Conservation (phyloP, 2,888 invertebrate genomes). For the Cheiracanthium punctorium region DNA sequence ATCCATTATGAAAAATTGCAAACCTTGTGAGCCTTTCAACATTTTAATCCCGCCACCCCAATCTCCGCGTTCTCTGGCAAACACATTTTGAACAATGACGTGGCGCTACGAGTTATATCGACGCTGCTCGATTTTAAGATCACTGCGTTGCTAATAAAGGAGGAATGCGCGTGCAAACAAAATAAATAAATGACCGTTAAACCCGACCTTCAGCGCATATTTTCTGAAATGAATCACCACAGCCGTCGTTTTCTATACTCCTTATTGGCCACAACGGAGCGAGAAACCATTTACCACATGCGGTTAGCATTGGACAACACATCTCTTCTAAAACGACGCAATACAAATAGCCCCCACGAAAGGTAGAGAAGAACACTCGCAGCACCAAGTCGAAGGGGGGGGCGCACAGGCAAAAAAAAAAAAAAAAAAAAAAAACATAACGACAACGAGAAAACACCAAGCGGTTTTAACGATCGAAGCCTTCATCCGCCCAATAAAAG, state of each 20-base stretch:
- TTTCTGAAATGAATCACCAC: constrained; percentile 2
- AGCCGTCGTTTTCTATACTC: background rate
- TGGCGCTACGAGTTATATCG: too few species aligned
- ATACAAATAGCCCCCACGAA: constrained; percentile 1
- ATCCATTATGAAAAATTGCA: too few species aligned
- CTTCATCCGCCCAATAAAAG: constrained; percentile 18
- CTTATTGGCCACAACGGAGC: constrained; percentile 10
- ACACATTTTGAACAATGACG: too few species aligned
- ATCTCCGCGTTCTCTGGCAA: too few species aligned
- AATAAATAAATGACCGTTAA: background rate
- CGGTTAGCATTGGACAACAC: constrained; percentile 6
- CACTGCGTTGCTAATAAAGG: too few species aligned
- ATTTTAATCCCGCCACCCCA: too few species aligned
- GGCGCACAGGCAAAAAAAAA: background rate
- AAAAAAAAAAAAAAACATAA: background rate
- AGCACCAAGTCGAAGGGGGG: background rate
- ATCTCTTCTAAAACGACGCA: background rate
- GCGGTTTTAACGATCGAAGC: constrained; percentile 13
- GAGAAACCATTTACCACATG: constrained; percentile 11
- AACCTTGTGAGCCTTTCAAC: too few species aligned
- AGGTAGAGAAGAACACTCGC: too few species aligned
- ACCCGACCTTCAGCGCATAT: background rate
- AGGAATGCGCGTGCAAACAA: too few species aligned
- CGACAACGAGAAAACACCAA: too few species aligned
- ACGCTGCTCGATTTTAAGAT: too few species aligned